Conservation (phyloP, 1,140 invertebrate genomes). For the Gryon sp. region DNA sequence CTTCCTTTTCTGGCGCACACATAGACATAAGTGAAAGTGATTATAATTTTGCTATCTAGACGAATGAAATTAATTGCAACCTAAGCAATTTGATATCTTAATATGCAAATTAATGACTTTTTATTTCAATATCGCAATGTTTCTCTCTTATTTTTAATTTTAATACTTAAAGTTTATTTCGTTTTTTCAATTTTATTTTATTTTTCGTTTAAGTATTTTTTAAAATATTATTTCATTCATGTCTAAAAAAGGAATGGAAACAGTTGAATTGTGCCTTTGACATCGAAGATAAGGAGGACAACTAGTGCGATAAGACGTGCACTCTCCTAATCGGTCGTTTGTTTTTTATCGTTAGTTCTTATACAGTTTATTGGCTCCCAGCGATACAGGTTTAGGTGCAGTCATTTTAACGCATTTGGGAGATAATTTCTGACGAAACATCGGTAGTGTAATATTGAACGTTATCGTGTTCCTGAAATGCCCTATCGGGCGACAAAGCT, state of each 20-base stretch:
- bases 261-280: constrained; percentile 13
- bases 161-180: no score
- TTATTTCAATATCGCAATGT: no score
- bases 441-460: constrained; percentile 13
- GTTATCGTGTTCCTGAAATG: constrained; percentile 37
- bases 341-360: constrained; percentile 42
- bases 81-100: no score
- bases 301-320: constrained; percentile 20
- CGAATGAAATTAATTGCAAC: constrained; percentile 16
- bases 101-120: no score
- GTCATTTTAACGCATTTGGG: constrained; percentile 26
- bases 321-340: constrained; percentile 46
- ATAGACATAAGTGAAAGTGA: constrained; percentile 24
- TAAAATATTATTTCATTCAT: no score
- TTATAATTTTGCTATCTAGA: constrained; percentile 3
- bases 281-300: constrained; percentile 41
- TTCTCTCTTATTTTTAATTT: no score
- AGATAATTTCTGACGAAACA: constrained; percentile 34
- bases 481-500: constrained; percentile 6
- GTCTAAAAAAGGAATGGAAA: no score
- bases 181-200: no score
- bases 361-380: constrained; percentile 38
- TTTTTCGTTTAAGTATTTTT: no score
- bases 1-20: constrained; percentile 12
- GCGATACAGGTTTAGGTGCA: constrained; percentile 27